phyloP scores from a whole-genome alignment of 2,113 vertebrate genomes.

The Pan paniscus region DNA sequence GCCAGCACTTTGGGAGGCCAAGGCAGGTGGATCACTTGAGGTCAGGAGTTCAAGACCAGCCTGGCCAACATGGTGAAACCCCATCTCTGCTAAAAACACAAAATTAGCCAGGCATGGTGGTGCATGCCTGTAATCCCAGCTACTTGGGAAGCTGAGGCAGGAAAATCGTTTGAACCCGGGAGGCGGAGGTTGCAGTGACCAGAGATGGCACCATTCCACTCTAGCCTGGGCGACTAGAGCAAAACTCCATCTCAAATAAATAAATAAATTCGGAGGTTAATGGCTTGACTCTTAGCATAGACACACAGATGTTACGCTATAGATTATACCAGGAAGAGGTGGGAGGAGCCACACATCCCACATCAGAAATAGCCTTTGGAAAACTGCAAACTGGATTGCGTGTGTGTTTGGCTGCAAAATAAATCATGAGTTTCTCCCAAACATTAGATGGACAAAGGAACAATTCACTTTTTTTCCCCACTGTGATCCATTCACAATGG shows the following conservation, averaged over 20 bases:
- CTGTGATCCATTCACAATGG: not conserved
- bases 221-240: not conserved
- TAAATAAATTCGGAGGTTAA: not conserved
- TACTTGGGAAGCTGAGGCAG: not conserved
- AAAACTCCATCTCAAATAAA: not conserved
- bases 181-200: not conserved
- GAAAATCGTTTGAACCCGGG: not conserved
- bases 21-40: not conserved
- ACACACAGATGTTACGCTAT: accelerated
- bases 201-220: not conserved
- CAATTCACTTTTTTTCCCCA: accelerated
- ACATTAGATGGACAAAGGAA: not conserved
- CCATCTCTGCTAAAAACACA: not conserved
- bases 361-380: not conserved
- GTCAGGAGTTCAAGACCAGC: not conserved
- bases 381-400: not conserved
- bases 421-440: not conserved
- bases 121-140: not conserved
- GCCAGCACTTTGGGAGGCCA: not conserved
- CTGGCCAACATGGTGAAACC: not conserved
- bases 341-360: too few species aligned
- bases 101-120: not conserved
- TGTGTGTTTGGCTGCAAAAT: not conserved
- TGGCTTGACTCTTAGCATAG: not conserved
- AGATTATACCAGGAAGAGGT: not conserved